These are phyloP conservation scores for Trichopoda pennipes DNA, from an alignment of 2,888 invertebrate species.

Conservation along the genomic window DNA sequence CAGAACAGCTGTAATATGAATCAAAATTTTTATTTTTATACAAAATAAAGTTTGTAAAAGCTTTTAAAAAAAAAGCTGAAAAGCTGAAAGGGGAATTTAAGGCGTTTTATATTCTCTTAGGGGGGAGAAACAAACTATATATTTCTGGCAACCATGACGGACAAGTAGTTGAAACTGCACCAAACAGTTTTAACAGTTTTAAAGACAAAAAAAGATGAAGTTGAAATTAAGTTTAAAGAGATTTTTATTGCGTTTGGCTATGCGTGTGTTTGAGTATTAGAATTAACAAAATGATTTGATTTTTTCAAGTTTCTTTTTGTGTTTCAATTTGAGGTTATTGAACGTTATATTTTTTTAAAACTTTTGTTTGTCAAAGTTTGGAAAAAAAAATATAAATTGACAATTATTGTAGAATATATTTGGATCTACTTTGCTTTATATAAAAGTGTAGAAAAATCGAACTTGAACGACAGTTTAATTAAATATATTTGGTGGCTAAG, in stretches of 20 bases:
- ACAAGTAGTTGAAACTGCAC: neutral
- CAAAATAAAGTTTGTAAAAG: too few relatives aligned
- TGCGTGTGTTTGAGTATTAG: constrained; percentile 18
- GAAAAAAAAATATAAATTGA: constrained; percentile 6
- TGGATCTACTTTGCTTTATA: constrained; percentile 46
- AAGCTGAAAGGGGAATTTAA: too few relatives aligned
- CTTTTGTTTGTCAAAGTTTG: constrained; percentile 11
- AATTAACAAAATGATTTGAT: constrained; percentile 12
- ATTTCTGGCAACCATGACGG: too few relatives aligned
- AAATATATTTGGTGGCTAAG: constrained; percentile 68
- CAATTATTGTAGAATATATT: constrained; percentile 35
- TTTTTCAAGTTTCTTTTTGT: neutral
- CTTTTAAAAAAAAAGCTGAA: too few relatives aligned
- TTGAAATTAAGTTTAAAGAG: constrained; percentile 20
- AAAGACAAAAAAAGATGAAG: constrained; percentile 4
- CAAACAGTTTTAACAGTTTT: neutral
- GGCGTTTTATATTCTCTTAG: too few relatives aligned
- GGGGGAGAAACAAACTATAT: too few relatives aligned
- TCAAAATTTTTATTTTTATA: too few relatives aligned
- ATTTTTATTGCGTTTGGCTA: constrained; percentile 10
- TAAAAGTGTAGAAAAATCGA: constrained; percentile 74
- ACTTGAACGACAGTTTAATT: constrained; percentile 74
- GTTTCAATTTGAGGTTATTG: constrained; percentile 42
- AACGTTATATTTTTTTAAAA: constrained; percentile 6
- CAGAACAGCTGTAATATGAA: too few relatives aligned